Evolutionary conservation across 2,113 vertebrate species (phyloP).

Genomic region (Callospermophilus lateralis): DNA sequence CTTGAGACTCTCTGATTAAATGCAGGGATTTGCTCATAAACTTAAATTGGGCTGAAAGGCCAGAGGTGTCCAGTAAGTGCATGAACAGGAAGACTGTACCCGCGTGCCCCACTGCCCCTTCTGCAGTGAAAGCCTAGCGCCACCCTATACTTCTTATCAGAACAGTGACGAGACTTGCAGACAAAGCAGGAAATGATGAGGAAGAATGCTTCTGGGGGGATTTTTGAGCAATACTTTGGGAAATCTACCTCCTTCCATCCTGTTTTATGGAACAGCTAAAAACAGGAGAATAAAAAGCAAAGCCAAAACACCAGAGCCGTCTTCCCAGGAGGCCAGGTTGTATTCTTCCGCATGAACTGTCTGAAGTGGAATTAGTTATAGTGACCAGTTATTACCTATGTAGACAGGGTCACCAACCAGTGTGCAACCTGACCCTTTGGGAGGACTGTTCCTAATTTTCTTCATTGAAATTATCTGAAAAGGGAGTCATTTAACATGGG

Average conservation of each 20-base stretch:
- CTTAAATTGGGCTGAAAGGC: neutral
- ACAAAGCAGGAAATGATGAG: neutral
- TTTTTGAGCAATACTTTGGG: neutral
- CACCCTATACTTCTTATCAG: neutral
- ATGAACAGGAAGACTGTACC: neutral
- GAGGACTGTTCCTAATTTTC: neutral
- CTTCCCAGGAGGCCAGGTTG: neutral
- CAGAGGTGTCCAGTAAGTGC: neutral
- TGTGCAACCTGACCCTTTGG: neutral
- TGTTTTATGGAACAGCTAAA: neutral
- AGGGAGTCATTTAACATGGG: neutral
- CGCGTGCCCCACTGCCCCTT: neutral
- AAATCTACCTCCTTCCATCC: neutral
- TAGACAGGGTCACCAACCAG: neutral
- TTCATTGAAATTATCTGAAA: neutral
- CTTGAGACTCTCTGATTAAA: neutral
- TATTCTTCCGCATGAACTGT: neutral
- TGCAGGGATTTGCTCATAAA: neutral
- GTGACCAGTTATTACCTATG: neutral
- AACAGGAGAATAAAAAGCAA: neutral
- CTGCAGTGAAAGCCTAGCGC: neutral
- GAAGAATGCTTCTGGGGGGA: neutral
- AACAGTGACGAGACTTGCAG: neutral
- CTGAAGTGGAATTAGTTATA: neutral
- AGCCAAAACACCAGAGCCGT: too few relatives aligned